These are phyloP conservation scores for Entomobrya proxima DNA, from an alignment of 2,888 invertebrate species.

Conservation along the genomic window DNA sequence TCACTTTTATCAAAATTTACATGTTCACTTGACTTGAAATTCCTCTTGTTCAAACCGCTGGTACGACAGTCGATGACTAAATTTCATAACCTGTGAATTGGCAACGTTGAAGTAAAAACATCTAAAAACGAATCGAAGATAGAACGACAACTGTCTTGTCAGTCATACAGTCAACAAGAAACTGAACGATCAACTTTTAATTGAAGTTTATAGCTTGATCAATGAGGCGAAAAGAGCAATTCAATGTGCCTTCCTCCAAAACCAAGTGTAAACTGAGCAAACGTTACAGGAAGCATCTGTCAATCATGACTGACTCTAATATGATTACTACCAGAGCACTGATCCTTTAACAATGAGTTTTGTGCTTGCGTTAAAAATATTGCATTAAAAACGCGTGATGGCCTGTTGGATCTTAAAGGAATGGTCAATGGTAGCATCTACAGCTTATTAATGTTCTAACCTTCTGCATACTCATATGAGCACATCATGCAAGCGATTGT, in stretches of 20 bases:
- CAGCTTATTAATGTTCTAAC: not conserved
- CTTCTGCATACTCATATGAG: not conserved
- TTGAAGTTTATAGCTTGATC: constrained; percentile 40
- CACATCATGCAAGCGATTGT: not conserved
- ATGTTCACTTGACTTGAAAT: not conserved
- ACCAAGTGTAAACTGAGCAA: constrained; percentile 52
- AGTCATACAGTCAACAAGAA: constrained; percentile 34
- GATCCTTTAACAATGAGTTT: constrained; percentile 14
- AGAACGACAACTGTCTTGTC: constrained; percentile 51
- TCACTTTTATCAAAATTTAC: not conserved
- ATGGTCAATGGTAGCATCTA: no score
- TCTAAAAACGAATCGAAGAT: not conserved
- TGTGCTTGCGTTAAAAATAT: constrained; percentile 32
- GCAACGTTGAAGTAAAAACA: not conserved
- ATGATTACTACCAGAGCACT: constrained; percentile 32
- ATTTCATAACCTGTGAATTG: not conserved
- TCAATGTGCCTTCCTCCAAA: constrained; percentile 21
- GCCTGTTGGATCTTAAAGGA: not conserved
- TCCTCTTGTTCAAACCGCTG: not conserved
- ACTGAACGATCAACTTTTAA: constrained; percentile 61
- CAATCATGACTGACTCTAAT: constrained; percentile 49
- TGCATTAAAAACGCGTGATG: constrained; percentile 18
- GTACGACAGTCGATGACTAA: not conserved
- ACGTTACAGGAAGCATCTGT: constrained; percentile 61
- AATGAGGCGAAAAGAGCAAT: not conserved